phyloP scores from a whole-genome alignment of 2,113 vertebrate genomes.

The Cricetomys ansorgei region DNA sequence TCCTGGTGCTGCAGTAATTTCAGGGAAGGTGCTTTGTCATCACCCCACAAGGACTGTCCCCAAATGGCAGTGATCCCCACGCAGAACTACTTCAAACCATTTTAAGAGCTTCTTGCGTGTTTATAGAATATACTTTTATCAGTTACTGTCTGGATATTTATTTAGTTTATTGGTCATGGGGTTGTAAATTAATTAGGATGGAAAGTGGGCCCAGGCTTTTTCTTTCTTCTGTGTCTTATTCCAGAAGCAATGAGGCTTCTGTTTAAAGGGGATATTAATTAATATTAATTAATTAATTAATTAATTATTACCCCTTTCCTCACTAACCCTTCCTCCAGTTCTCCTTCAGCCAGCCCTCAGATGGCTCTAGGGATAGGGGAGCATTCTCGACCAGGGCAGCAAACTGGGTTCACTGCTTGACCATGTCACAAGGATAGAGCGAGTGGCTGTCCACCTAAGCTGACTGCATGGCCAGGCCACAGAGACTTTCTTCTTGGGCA shows the following conservation, averaged over 20 bases:
- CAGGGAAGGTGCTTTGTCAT: background rate
- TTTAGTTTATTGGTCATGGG: background rate
- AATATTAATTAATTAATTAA: too few species aligned
- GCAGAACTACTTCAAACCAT: background rate
- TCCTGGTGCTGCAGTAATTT: background rate
- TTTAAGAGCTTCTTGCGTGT: background rate
- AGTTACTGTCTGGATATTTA: background rate
- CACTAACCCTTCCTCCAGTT: background rate
- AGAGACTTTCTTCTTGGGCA: background rate
- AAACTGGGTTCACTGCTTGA: background rate
- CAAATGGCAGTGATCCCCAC: background rate
- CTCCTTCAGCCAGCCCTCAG: background rate
- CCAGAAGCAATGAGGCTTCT: background rate
- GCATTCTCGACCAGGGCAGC: accelerated
- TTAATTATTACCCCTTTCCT: background rate
- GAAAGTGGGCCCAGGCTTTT: background rate
- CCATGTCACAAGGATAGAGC: background rate
- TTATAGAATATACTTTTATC: background rate
- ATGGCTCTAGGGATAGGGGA: background rate
- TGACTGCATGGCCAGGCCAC: accelerated
- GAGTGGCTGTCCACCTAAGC: background rate
- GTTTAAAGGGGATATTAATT: background rate
- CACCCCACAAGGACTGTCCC: background rate
- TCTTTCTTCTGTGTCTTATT: background rate
- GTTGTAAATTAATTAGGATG: background rate